Base-by-base conservation (phyloP, 2,888 invertebrate genomes). In the Nymphalis c-album region DNA sequence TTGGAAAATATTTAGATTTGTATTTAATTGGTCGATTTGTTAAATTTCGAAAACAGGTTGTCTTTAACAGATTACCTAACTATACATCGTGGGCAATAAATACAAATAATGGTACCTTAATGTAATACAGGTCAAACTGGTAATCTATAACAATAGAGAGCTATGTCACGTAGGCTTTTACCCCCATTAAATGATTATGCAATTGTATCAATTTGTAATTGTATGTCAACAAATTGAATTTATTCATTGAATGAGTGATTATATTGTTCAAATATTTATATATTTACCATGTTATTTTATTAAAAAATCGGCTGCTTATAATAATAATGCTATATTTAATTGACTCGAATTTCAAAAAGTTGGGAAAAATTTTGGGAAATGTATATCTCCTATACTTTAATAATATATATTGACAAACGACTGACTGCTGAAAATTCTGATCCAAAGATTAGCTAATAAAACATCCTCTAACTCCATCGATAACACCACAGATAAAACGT, bases 161-260 rank as follows among this genome's bases (percentile, higher is more conserved):
- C 76, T 75, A 71, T 79, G 83, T 83, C 85, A 84, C 80, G 81
- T 84, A 84, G 84, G 81, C 78, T 84, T 85, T 82, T 79, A 83
- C 79, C 79, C 26, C 77, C 77, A 77, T 76, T 77, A 75, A 78
- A 79, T 63, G 63, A 67, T 64, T 71, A 67, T 64, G 48, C 20
- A 55, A 59, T 59, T 53, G 1, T 18, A 8, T 16, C 22, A 18
- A 50, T 22, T 64, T 50, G 47, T 35, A 20, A 45, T 45, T 47
- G 47, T 40, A 57, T 35, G 18, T 31, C 58, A 18, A 58, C 18
- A 20, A 18, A 45, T 46, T 8, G n/a, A 18, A 48, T n/a, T 48
- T n/a, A 48, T 48, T 5, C n/a, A 48, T 40, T 40, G 13, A 40
- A 13, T 13, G 10, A 40, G 13, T 10, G 40, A 40, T 40, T 40